Evolutionary conservation across 2,888 invertebrate species (phyloP).

Genomic region (Brenthis ino): DNA sequence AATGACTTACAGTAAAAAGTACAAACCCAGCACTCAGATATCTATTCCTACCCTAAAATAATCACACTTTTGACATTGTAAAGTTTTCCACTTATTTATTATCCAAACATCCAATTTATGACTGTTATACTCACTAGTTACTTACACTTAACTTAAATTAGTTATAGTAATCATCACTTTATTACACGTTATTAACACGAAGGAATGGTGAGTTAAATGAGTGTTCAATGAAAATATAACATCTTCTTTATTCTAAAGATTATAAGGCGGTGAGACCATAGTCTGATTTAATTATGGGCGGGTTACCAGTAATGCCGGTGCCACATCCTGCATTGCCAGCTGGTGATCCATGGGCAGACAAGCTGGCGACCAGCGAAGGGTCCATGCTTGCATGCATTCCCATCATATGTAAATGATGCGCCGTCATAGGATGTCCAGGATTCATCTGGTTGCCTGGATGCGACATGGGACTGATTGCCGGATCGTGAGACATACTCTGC

Average conservation of each 20-base stretch:
- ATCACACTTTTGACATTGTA: conserved; percentile 83
- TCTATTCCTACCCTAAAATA: conserved; percentile 74
- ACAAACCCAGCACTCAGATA: conserved; percentile 70
- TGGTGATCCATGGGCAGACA: conserved; percentile 81
- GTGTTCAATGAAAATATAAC: conserved; percentile 75
- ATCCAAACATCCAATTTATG: conserved; percentile 76
- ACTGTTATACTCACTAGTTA: conserved; percentile 70
- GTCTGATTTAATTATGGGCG: conserved; percentile 90
- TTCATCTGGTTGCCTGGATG: conserved; percentile 74
- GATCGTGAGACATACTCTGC: conserved; percentile 72
- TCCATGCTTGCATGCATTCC: conserved; percentile 74
- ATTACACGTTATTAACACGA: conserved; percentile 75
- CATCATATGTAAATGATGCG: conserved; percentile 78
- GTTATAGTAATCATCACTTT: conserved; percentile 68
- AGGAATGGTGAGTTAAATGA: conserved; percentile 74
- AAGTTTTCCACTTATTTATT: conserved; percentile 72
- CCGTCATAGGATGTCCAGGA: conserved; percentile 81
- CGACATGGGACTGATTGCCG: conserved; percentile 79
- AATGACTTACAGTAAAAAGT: conserved; percentile 74
- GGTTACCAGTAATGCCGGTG: conserved; percentile 67
- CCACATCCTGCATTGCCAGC: conserved; percentile 77
- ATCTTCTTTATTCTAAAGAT: conserved; percentile 73
- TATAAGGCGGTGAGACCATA: conserved; percentile 91
- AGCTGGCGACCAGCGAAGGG: conserved; percentile 75
- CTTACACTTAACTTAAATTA: conserved; percentile 68